Conservation (phyloP, 2,113 vertebrate species). For the Pituophis catenifer region DNA sequence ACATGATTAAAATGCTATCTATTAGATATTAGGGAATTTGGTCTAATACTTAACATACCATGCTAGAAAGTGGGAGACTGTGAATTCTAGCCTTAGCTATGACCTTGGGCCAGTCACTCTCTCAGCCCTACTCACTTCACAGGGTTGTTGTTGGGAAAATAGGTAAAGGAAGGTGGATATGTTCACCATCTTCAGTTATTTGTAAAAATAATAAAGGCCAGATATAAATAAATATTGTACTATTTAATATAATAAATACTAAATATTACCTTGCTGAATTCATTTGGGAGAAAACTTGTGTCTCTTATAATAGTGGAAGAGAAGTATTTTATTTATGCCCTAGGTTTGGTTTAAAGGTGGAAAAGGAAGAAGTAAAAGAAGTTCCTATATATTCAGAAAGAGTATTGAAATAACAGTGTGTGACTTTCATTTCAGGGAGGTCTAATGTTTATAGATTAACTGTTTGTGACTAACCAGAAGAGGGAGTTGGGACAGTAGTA, state of each 20-base stretch:
- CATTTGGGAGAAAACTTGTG: neutral
- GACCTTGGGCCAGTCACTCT: neutral
- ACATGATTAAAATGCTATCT: neutral
- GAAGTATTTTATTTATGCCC: neutral
- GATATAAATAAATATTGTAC: neutral
- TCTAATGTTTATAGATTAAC: neutral
- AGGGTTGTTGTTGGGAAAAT: neutral
- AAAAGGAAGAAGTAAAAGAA: neutral
- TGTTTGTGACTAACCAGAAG: neutral
- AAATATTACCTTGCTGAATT: neutral
- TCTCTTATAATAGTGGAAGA: neutral
- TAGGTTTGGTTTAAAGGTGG: neutral
- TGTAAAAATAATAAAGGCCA: neutral
- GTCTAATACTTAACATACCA: neutral
- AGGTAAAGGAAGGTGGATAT: neutral
- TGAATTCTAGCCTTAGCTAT: neutral
- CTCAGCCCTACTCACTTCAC: neutral
- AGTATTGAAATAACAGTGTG: neutral
- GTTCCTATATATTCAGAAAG: neutral
- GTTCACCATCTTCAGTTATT: neutral
- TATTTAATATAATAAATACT: neutral
- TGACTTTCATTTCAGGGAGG: neutral
- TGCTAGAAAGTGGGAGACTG: neutral
- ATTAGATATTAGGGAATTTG: neutral
- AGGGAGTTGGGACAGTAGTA: neutral